Evolutionary conservation across 1,140 invertebrate genomes (phyloP).

Genomic region (Pristionchus pacificus): DNA sequence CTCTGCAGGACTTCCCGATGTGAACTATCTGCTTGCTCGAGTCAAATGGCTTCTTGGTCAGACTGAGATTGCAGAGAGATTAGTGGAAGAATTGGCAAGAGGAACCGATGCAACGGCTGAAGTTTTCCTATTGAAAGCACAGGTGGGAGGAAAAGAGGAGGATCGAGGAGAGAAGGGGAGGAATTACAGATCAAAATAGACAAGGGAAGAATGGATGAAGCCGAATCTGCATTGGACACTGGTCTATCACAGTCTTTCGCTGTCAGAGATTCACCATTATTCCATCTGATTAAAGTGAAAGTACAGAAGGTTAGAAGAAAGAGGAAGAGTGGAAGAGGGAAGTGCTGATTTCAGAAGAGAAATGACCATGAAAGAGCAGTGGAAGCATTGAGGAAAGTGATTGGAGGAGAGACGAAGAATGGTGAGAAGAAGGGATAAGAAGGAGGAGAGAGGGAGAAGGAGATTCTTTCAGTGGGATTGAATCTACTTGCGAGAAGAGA

Average conservation of each 20-base stretch:
- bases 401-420: slow-evolving; percentile 68
- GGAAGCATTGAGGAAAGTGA: slow-evolving; percentile 78
- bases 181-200: not conserved
- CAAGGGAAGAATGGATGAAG: not conserved
- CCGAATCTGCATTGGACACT: not conserved
- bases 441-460: not conserved
- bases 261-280: not conserved
- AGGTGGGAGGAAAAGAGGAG: not conserved
- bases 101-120: not conserved
- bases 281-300: not conserved
- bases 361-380: slow-evolving; percentile 73
- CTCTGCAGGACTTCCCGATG: not conserved
- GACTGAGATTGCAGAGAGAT: not conserved
- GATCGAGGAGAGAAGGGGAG: not conserved
- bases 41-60: not conserved
- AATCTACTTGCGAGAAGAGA: slow-evolving; percentile 36
- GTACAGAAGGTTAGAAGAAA: not conserved
- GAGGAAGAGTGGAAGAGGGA: not conserved
- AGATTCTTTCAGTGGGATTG: slow-evolving; percentile 18
- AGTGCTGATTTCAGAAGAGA: slow-evolving; percentile 64
- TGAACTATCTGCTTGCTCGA: not conserved
- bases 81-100: not conserved
- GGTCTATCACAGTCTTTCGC: not conserved
- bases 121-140: not conserved
- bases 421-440: slow-evolving; percentile 16